These are phyloP conservation scores for Macrosoma leucophasiata DNA, from an alignment of 2,888 invertebrate species.

Conservation along the genomic window DNA sequence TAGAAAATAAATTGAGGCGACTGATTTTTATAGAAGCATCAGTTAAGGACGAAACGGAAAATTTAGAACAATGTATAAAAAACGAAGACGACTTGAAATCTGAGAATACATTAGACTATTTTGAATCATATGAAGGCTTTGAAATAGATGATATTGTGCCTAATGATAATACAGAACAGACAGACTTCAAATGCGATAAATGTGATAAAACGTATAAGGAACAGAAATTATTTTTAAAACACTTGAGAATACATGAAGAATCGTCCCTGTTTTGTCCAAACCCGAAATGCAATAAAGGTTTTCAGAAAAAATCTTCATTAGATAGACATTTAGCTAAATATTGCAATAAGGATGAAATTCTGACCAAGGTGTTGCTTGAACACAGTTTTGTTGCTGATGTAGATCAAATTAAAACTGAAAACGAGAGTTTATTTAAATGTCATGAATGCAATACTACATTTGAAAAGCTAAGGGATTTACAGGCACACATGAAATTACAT, in stretches of 20 bases:
- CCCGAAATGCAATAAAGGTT: conserved; percentile 43
- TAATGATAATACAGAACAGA: conserved; percentile 29
- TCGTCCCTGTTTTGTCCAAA: conserved; percentile 31
- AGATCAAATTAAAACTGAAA: conserved; percentile 33
- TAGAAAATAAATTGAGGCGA: conserved; percentile 46
- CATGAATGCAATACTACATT: conserved; percentile 70
- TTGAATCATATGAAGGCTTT: conserved; percentile 29
- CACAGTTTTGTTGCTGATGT: no score
- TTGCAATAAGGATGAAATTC: no score
- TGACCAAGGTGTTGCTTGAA: no score
- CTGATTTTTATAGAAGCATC: conserved; percentile 34
- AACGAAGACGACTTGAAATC: conserved; percentile 28
- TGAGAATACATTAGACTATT: conserved; percentile 28
- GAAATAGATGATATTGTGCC: conserved; percentile 22
- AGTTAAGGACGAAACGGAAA: conserved; percentile 35
- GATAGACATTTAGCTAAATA: conserved; percentile 51
- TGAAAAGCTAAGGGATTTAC: conserved; percentile 65
- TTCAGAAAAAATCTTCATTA: conserved; percentile 38
- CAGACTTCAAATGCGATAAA: conserved; percentile 42
- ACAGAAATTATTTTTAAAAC: conserved; percentile 61
- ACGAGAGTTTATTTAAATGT: conserved; percentile 53
- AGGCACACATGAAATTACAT: conserved; percentile 51
- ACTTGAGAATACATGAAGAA: conserved; percentile 55
- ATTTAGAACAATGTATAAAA: conserved; percentile 37
- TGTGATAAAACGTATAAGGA: conserved; percentile 65